Base-by-base conservation (phyloP, 2,113 vertebrate genomes). In the Gopherus evgoodei region DNA sequence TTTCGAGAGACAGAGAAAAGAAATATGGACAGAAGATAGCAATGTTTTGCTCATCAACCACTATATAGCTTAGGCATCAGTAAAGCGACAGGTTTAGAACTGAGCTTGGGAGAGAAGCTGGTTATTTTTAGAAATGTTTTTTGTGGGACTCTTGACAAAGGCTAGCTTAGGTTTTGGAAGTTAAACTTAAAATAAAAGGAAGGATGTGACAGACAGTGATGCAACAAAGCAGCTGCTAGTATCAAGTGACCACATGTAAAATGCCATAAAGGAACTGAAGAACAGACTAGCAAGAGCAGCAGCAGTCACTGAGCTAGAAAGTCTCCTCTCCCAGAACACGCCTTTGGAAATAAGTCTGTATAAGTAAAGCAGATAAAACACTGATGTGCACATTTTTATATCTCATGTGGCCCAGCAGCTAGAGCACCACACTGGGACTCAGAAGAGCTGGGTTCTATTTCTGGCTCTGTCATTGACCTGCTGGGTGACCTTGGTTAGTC, bases 161-260 rank as follows among this genome's bases (percentile, higher is more conserved):
- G 82, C 88, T 87, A 83, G 59, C 65, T 1, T 1, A 44, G 75
- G 62, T 72, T 85, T 83, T 42, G 47, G 86, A 95, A 96, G 93
- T 93, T 96, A 76, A 54, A 29, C 81, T 57, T 84, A 90, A 94
- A 98, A 90, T 87, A 90, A 95, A 97, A 96, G 89, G 90, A 93
- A 92, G 84, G 93, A 94, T 97, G 90, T 95, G 97, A 96, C 97
- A 97, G 82, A 72, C 7, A 79, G 78, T 96, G 97, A 98, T 90
- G 78, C 59, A 86, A 53, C 31, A 50, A 83, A 95, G 90, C 98
- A 98, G 98, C 98, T 98, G 98, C 91, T 93, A 52, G 87, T 89
- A 86, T 95, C 91, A 49, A 95, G 93, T 90, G 90, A 93, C 91
- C 91, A 91, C 49, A 87, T 38, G 86, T 92, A 86, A 96, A 96